Evolutionary conservation across 1,140 invertebrate genomes (phyloP), one percentile per base, ranked within the genome.

Genomic region (Philopotamus ludificatus): DNA sequence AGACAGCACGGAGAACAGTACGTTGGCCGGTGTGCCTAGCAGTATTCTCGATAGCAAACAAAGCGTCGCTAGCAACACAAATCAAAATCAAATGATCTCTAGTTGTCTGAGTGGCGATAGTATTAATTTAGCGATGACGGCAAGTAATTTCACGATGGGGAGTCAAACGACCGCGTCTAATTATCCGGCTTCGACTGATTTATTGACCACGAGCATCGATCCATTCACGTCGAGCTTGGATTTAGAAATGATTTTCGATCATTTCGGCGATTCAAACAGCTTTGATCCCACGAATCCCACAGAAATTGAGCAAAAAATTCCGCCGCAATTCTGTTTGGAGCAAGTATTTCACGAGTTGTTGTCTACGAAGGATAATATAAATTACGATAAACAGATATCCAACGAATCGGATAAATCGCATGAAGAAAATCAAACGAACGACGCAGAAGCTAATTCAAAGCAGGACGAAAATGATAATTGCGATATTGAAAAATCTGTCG

Each of bases 171-270:
- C 79, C 0, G 75, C 71, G 1, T 80, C 77, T 23, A 79, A 77
- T 25, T 77, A 79, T 58, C 75, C 74, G 1, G 45, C 62, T n/a
- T 74, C 75, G 0, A 79, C 77, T 2, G 77, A 76, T 2, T 81
- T 79, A 53, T 77, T 78, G 0, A 74, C 78, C 0, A 79, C 76
- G 41, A 80, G 77, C 53, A 76, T 74, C 0, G 79, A 78, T 39
- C 67, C 79, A 0, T 26, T 80, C 28, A 76, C 79, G 0, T 81
- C 79, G 3, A 80, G 79, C 23, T 73, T 79, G 47, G 79, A 81
- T 73, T 71, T 81, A 41, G 79, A 81, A 45, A 81, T 81, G 76
- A 81, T 79, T 64, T 80, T 81, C 63, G 79, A 81, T 70, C 79
- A 81, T 72, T 81, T 80, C 42, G 79, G 78, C 1, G 79, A 81